Evolutionary conservation across 2,888 invertebrate species (phyloP), one percentile per base, ranked within the genome.

Genomic region (Agriopis aurantiaria): DNA sequence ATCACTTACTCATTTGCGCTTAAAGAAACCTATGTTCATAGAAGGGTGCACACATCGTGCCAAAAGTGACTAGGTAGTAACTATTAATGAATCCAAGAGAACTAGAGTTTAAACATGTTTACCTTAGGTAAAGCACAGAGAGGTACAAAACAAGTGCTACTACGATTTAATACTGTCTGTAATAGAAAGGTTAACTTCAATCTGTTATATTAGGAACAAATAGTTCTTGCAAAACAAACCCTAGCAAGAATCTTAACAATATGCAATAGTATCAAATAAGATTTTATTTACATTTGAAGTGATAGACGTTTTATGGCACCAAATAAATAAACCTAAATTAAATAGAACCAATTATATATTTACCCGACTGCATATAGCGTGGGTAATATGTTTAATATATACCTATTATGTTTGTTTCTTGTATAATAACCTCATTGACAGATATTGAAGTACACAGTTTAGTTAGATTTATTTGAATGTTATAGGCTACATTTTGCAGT

Each of bases 271-370:
- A 60, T 65, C 52, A 65, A 65, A 69, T 60, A 51, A 64, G 49
- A 65, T 55, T 60, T 55, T 66, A 66, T 67, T 59, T 66, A 71
- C 66, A 70, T 58, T 52, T 59, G 53, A 14, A 58, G 46, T 56
- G 49, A 65, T 73, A 80, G 61, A 78, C 65, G 45, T 79, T 75
- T 75, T 89, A 89, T 89, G 89, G 89, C 89, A 89, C 89, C 87
- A 59, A 69, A 66, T 66, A 85, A 85, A 78, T 78, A 79, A 75
- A 84, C 78, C 79, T 77, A 78, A 74, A 81, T 78, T 45, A 69
- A 48, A 63, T 65, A 69, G 52, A 63, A 75, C 74, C 71, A 76
- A 65, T 57, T 23, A 49, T 58, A 58, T 55, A 59, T 45, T 51
- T 14, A 23, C 33, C 33, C 33, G 33, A 33, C 33, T 33, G 33